Evolutionary conservation across 2,113 vertebrate genomes (phyloP).

Genomic region (Camarhynchus parvulus): DNA sequence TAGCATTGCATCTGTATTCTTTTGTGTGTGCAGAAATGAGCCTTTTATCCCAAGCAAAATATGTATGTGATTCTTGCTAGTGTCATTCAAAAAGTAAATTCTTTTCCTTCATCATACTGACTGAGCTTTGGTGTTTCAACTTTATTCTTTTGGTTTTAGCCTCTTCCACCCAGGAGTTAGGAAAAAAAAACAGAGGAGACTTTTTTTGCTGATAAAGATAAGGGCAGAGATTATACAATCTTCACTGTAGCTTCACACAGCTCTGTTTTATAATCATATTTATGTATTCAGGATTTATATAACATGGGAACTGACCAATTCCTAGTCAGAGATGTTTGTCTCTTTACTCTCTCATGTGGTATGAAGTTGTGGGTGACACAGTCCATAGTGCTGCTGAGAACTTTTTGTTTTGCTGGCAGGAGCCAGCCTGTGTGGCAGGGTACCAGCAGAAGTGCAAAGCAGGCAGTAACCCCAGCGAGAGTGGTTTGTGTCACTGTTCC

Average conservation of each 20-base stretch:
- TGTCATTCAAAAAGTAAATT: background rate
- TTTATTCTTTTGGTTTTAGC: background rate
- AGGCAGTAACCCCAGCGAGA: background rate
- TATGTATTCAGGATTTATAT: constrained; percentile 15
- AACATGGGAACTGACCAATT: constrained; percentile 25
- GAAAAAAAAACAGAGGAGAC: too few relatives aligned
- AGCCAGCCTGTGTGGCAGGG: constrained; percentile 29
- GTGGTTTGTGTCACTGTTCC: constrained; percentile 4
- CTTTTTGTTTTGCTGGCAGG: constrained; percentile 23
- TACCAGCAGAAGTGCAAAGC: constrained; percentile 5
- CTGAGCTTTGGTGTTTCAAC: background rate
- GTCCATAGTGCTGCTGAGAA: background rate
- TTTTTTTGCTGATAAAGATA: background rate
- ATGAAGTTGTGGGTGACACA: background rate
- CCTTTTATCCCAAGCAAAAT: background rate
- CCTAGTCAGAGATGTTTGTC: background rate
- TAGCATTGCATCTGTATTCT: background rate
- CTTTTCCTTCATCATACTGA: background rate
- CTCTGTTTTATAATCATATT: constrained; percentile 24
- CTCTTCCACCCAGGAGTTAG: background rate
- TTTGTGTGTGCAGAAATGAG: background rate
- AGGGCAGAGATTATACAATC: background rate
- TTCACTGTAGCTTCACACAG: background rate
- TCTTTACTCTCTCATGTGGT: constrained; percentile 9
- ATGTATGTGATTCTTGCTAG: background rate